Evolutionary conservation across 2,888 invertebrate genomes (phyloP), one percentile per base, ranked within the genome.

Genomic region (Orchesella flavescens): DNA sequence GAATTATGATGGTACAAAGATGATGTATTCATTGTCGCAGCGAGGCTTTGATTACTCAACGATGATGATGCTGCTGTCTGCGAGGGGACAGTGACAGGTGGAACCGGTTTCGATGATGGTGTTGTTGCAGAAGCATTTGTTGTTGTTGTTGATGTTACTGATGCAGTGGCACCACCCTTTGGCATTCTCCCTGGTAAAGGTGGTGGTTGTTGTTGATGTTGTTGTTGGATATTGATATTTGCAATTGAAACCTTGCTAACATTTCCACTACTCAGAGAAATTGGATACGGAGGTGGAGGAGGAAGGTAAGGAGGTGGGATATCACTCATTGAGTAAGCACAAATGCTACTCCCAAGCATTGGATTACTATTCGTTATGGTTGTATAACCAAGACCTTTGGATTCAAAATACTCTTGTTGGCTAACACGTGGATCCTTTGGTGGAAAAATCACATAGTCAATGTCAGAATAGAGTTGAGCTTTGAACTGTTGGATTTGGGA

Each of bases 371-470:
- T 84, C 17, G 89, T 87, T 4, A 85, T 71, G 24, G 87, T 85
- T 69, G 88, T 85, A 78, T 88, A 86, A 84, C 87, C 84, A 76
- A 88, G 85, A 89, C 95, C 93, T 90, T 96, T 96, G 73, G 96
- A 95, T 89, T 97, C 96, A 87, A 96, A 92, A 90, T 97, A 97
- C 90, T 97, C 96, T 90, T 96, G 96, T 89, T 96, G 95, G 86
- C 96, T 96, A 65, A 96, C 93, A 0, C 95, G 94, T 12, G 96
- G 96, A 90, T 97, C 96, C 90, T 96, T 96, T 85, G 96, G 90
- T 0, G 96, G 96, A 89, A 96, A 97, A 90, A 96, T 95, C 9
- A 97, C 96, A 89, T 96, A 97, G 90, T 97, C 96, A 2, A 96
- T 95, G 89, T 97, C 96, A 84, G 96, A 96, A 89, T 95, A 96